Evolutionary conservation across 2,888 invertebrate genomes (phyloP), one percentile per base, ranked within the genome.

Genomic region (Branchipolynoe longqiensis): DNA sequence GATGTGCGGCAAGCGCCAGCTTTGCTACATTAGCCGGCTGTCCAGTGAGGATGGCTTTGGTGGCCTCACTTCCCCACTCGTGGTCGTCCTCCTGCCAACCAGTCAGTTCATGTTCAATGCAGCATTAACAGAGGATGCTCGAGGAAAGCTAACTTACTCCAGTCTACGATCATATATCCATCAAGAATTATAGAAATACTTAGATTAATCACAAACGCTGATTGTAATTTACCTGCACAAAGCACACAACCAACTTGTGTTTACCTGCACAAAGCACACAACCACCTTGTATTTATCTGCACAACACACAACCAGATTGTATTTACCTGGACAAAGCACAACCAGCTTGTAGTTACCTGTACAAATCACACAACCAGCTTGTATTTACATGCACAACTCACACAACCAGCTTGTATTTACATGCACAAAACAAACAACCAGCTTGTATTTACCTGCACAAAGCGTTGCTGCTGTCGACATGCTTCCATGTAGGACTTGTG

Each of bases 21-120:
- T 91, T 91, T 18, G 84, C 73, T 3, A 89, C 87, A 62, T 89
- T 89, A 33, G 89, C 12, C 25, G 83, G 28, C n/a, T 40, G 41
- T 1, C 62, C 38, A 14, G 84, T 73, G 4, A 89, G 87, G 69
- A 89, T 90, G 38, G 89, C 86, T 94, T 94, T 1, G 93, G 94
- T 92, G 28, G 89, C 90, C 0, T 96, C 96, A 93, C 97, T 97
- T 1, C 97, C 97, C 96, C 97, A 97, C 92, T 98, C 98, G 93
- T 95, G 97, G 0, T 95, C 95, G 90, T 97, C 96, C 93, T 98
- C 98, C 96, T 97, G 90, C 0, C n/a, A n/a, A n/a, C n/a, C n/a
- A n/a, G n/a, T n/a, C n/a, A n/a, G n/a, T n/a, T n/a, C n/a, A n/a
- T n/a, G n/a, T n/a, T n/a, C n/a, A n/a, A n/a, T n/a, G n/a, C n/a